Conservation (phyloP, 2,797 vertebrate species). For the Lycodopsis pacificus region DNA sequence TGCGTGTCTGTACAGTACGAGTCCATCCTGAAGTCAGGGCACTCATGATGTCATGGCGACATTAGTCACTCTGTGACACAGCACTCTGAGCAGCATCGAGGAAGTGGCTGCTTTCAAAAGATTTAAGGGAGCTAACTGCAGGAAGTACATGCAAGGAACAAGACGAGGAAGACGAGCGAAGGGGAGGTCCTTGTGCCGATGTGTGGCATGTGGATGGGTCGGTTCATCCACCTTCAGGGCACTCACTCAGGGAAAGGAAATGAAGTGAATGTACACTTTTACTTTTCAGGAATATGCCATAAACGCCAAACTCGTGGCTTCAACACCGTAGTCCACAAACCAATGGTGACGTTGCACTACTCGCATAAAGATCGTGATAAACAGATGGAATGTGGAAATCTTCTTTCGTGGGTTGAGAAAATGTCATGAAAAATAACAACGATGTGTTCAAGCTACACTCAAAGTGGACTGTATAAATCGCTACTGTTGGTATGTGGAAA, state of each 20-base stretch:
- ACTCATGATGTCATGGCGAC: conserved; percentile 49
- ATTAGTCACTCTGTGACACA: conserved; percentile 46
- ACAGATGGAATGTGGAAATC: no score
- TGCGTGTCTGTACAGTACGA: background rate
- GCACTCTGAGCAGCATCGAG: conserved; percentile 42
- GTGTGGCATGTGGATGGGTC: background rate
- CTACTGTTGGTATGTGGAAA: background rate
- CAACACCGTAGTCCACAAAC: no score
- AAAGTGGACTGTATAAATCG: background rate
- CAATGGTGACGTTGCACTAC: no score
- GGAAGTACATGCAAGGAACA: conserved; percentile 1
- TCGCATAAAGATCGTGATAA: no score
- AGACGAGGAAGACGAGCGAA: background rate
- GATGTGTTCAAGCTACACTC: background rate
- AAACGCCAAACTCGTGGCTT: no score
- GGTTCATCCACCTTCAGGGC: background rate
- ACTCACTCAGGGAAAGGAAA: background rate
- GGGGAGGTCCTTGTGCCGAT: background rate
- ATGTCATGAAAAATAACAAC: no score
- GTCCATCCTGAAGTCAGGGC: conserved; percentile 9
- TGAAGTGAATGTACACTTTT: background rate
- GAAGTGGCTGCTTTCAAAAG: conserved; percentile 62
- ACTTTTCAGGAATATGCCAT: background rate
- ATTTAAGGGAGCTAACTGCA: conserved; percentile 62
- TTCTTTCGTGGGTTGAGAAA: no score